These are phyloP conservation scores for Uropetala carovei DNA, from an alignment of 2,888 invertebrate species.

Conservation along the genomic window DNA sequence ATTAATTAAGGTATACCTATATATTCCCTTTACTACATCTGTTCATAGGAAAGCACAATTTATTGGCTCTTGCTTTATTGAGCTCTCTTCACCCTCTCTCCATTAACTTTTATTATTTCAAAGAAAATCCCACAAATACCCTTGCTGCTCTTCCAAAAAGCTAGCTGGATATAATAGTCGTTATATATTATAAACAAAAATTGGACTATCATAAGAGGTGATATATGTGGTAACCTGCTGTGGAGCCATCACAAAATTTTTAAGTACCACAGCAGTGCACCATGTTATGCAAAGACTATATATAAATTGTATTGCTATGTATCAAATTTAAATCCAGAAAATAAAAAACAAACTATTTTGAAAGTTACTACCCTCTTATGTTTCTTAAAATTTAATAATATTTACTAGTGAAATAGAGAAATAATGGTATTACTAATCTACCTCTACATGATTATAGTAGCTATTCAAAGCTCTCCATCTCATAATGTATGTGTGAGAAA, in stretches of 20 bases:
- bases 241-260: not conserved
- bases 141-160: not conserved
- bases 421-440: too few relatives aligned
- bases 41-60: not conserved
- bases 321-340: constrained; percentile 40
- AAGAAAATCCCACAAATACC: not conserved
- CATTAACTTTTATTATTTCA: not conserved
- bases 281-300: constrained; percentile 16
- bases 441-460: too few relatives aligned
- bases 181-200: not conserved
- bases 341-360: constrained; percentile 52
- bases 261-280: not conserved
- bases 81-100: not conserved
- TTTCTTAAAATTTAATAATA: not conserved
- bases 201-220: constrained; percentile 9
- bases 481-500: too few relatives aligned
- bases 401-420: too few relatives aligned
- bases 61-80: not conserved
- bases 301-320: constrained; percentile 39
- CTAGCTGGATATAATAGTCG: not conserved
- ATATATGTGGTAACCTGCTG: constrained; percentile 3
- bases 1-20: not conserved
- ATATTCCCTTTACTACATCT: not conserved
- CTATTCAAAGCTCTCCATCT: too few relatives aligned
- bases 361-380: not conserved